Conservation (phyloP, 2,113 vertebrate genomes). For the Rhea americana region DNA sequence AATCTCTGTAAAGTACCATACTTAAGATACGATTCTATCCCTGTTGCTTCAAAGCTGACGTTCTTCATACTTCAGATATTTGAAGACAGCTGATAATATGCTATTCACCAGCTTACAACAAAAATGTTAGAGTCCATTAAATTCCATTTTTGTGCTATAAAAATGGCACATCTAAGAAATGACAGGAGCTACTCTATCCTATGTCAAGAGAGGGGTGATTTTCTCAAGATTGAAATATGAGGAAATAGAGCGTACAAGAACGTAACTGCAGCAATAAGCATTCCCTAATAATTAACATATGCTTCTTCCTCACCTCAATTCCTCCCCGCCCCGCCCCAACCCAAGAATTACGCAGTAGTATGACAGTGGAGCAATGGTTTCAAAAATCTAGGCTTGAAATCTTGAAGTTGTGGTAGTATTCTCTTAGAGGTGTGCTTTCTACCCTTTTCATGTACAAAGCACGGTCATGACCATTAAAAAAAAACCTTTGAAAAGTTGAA, state of each 20-base stretch:
- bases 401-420: not conserved
- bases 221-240: not conserved
- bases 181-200: not conserved
- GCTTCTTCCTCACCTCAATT: not conserved
- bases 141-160: not conserved
- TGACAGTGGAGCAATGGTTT: not conserved
- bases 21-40: not conserved
- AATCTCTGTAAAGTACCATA: not conserved
- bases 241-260: not conserved
- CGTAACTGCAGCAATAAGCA: not conserved
- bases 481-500: not conserved
- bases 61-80: constrained; percentile 8
- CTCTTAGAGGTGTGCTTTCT: not conserved
- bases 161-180: constrained; percentile 15
- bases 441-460: not conserved
- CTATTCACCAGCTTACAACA: constrained; percentile 15
- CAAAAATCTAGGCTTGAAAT: not conserved
- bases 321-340: not conserved
- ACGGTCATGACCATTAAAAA: not conserved
- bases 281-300: not conserved
- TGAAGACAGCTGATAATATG: not conserved
- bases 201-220: not conserved
- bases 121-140: constrained; percentile 23
- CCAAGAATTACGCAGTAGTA: not conserved
- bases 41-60: not conserved